These are phyloP conservation scores for Platycnemis pennipes DNA, from an alignment of 2,888 invertebrate species.

Conservation along the genomic window DNA sequence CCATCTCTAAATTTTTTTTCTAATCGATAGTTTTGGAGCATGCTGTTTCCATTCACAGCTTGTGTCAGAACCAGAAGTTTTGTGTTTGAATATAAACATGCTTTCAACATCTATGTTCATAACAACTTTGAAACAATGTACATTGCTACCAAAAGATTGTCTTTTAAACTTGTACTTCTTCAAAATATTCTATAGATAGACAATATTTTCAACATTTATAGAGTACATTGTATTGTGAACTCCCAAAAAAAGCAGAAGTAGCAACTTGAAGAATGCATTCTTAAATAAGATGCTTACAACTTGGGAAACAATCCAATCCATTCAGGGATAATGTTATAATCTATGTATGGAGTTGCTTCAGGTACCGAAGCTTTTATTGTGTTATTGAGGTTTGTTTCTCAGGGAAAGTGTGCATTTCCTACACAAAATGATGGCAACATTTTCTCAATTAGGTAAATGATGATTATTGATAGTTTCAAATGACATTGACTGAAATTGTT, in stretches of 20 bases:
- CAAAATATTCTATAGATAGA: conserved; percentile 66
- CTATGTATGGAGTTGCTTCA: conserved; percentile 45
- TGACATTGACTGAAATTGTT: conserved; percentile 46
- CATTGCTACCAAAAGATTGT: conserved; percentile 62
- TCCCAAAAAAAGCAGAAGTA: conserved; percentile 49
- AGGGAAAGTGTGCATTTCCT: conserved; percentile 55
- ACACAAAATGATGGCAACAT: conserved; percentile 23
- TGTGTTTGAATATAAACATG: conserved; percentile 35
- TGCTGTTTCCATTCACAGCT: conserved; percentile 43
- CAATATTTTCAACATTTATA: conserved; percentile 64
- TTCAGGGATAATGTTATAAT: conserved; percentile 63
- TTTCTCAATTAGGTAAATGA: conserved; percentile 23
- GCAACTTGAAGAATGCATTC: conserved; percentile 59
- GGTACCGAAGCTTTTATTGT: conserved; percentile 15
- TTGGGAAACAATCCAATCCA: conserved; percentile 59
- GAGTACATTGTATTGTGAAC: conserved; percentile 55
- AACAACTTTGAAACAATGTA: conserved; percentile 44
- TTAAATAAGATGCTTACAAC: conserved; percentile 43
- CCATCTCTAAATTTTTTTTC: conserved; percentile 17
- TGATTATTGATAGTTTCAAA: not conserved
- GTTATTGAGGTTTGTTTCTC: conserved; percentile 49
- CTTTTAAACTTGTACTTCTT: conserved; percentile 59
- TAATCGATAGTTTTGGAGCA: conserved; percentile 37
- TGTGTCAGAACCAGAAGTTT: conserved; percentile 13
- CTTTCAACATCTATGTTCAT: conserved; percentile 48